Evolutionary conservation across 2,888 invertebrate species (phyloP).

Genomic region (Esperia sulphurella): DNA sequence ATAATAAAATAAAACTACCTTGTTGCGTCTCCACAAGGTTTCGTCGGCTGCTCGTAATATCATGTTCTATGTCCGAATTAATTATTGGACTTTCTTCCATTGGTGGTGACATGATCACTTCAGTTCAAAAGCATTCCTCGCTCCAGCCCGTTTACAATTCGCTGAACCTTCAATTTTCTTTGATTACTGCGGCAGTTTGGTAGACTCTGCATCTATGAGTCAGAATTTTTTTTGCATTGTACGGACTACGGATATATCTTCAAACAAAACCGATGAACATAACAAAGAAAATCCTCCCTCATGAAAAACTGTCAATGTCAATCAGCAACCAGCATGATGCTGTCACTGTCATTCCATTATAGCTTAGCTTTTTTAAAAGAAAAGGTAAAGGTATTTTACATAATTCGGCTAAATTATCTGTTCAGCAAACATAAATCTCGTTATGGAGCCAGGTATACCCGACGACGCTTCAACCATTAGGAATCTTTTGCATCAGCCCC

Average conservation of each 20-base stretch:
- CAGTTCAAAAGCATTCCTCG: conserved; percentile 14
- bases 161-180: not conserved
- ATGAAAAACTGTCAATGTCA: not conserved
- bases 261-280: too few species aligned
- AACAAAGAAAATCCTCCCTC: not conserved
- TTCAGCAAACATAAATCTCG: too few species aligned
- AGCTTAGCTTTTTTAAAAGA: too few species aligned
- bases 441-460: too few species aligned
- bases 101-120: conserved; percentile 52
- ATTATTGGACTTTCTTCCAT: conserved; percentile 67
- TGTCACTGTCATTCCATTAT: too few species aligned
- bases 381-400: too few species aligned
- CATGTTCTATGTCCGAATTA: conserved; percentile 65
- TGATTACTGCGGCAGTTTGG: not conserved
- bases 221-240: not conserved
- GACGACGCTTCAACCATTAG: too few species aligned
- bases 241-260: not conserved
- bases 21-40: conserved; percentile 53
- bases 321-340: too few species aligned
- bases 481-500: too few species aligned
- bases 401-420: too few species aligned
- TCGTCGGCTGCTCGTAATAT: conserved; percentile 57
- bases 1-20: conserved; percentile 32
- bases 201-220: conserved; percentile 1
- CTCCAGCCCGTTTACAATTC: conserved; percentile 6